Percentiles rank a stretch among this genome's conserved stretches.
phyloP scores from a whole-genome alignment of 2,113 vertebrate species.

The Zosterops borbonicus region DNA sequence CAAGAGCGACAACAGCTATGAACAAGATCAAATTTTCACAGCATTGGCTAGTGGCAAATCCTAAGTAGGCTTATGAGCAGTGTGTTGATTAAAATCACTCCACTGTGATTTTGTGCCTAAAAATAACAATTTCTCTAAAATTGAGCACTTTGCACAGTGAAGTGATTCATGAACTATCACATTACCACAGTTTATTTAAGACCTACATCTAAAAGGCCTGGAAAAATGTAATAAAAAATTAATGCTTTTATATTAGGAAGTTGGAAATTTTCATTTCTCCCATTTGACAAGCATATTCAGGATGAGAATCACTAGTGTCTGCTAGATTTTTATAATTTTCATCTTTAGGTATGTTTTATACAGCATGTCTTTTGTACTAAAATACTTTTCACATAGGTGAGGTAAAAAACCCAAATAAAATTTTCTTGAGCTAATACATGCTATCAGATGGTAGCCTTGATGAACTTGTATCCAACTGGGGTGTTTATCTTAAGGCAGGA shows the following conservation, averaged over 20 bases:
- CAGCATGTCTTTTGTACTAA: background rate
- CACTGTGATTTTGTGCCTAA: background rate
- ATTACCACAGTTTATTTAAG: background rate
- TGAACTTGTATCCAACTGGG: background rate
- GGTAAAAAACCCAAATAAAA: background rate
- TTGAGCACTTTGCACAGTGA: background rate
- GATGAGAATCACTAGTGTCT: background rate
- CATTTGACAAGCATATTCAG: background rate
- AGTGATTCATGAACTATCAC: background rate
- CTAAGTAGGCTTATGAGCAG: background rate
- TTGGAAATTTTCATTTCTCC: background rate
- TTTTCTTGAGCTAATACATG: background rate
- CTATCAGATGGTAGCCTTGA: background rate
- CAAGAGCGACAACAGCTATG: background rate
- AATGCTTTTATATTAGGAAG: background rate
- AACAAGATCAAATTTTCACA: background rate
- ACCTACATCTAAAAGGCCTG: background rate
- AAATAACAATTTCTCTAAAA: background rate
- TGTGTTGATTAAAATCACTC: background rate
- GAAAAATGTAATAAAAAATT: background rate
- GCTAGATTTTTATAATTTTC: background rate
- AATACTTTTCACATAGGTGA: background rate
- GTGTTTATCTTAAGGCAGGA: slow-evolving; percentile 65
- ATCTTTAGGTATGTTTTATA: background rate
- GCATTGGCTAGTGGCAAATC: background rate